Conservation (phyloP, 2,113 vertebrate genomes). For the cattle (Bos taurus) region DNA sequence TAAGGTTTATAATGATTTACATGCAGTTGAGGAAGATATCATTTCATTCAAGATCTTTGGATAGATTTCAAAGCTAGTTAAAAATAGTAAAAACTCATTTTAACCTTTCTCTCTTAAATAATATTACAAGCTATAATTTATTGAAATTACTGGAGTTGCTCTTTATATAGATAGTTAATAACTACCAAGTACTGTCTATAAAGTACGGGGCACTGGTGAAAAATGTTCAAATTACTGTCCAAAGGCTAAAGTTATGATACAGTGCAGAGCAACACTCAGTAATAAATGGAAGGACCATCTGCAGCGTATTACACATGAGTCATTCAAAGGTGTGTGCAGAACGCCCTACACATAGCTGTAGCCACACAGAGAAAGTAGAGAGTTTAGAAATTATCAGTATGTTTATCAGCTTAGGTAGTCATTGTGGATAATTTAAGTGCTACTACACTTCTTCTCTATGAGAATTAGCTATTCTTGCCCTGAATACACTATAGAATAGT, state of each 20-base stretch:
- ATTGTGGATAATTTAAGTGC: conserved; percentile 22
- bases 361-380: conserved; percentile 1
- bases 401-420: conserved; percentile 44
- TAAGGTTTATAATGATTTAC: neutral
- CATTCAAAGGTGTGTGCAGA: conserved; percentile 42
- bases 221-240: conserved; percentile 54
- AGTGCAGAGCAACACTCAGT: conserved; percentile 2
- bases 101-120: conserved; percentile 34
- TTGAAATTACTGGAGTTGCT: conserved; percentile 46
- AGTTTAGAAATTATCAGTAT: conserved; percentile 37
- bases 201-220: conserved; percentile 29
- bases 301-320: conserved; percentile 50
- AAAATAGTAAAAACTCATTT: conserved; percentile 41
- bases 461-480: conserved; percentile 9
- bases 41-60: conserved; percentile 37
- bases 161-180: conserved; percentile 46
- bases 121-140: conserved; percentile 30
- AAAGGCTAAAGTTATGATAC: conserved; percentile 53
- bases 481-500: conserved; percentile 1
- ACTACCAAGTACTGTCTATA: conserved; percentile 24
- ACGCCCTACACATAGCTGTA: conserved; percentile 27
- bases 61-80: conserved; percentile 11
- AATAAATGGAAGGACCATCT: conserved; percentile 40
- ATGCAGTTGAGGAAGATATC: neutral
- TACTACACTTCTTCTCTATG: neutral